Evolutionary conservation across 2,888 invertebrate species (phyloP).

Genomic region (Prosopocoilus inquinatus): DNA sequence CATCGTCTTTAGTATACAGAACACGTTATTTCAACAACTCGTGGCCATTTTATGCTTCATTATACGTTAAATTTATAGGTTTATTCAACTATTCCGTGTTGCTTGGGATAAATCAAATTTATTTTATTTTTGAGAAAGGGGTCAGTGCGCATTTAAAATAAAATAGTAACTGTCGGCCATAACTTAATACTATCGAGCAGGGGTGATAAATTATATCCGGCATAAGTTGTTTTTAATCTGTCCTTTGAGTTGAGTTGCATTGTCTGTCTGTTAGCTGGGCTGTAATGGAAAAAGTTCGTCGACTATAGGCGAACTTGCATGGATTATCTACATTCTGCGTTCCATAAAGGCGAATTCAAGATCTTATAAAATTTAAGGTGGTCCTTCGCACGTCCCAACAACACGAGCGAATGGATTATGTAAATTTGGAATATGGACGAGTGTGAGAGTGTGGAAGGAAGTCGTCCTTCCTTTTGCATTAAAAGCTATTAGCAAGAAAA

Average conservation of each 20-base stretch:
- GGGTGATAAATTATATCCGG: conserved; percentile 37
- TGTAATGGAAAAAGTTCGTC: conserved; percentile 46
- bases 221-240: conserved; percentile 40
- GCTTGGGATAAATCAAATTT: conserved; percentile 3
- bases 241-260: conserved; percentile 37
- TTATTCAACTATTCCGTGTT: no score
- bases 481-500: no score
- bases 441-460: no score
- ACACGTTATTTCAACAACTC: no score
- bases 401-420: no score
- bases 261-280: conserved; percentile 39
- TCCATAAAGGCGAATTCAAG: conserved; percentile 34
- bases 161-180: conserved; percentile 7
- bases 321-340: conserved; percentile 40
- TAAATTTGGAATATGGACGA: no score
- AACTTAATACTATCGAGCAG: conserved; percentile 27
- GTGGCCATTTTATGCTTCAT: no score
- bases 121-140: conserved; percentile 1
- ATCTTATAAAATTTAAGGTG: conserved; percentile 23
- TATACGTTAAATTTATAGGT: no score
- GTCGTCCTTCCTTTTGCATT: no score
- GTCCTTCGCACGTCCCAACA: no score
- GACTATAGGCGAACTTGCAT: conserved; percentile 43
- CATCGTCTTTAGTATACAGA: no score
- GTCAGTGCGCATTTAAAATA: neutral